Base-by-base conservation (phyloP, 2,888 invertebrate genomes). In the Pammene aurita region DNA sequence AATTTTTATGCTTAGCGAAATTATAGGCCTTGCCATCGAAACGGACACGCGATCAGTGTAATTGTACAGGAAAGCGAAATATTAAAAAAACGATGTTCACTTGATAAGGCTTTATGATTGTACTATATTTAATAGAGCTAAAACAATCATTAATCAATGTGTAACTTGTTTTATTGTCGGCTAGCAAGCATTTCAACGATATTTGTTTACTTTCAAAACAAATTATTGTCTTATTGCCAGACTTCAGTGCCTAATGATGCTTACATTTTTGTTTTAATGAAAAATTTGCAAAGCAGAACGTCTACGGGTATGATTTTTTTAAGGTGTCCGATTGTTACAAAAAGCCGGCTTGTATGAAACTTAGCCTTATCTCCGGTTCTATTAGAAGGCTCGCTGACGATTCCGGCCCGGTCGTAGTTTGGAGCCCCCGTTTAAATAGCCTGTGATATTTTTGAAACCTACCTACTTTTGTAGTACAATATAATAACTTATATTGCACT, bases 11-110 rank as follows among this genome's bases (percentile, higher is more conserved):
- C 68, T 65, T 65, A 60, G 69, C 54, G 60, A 69, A 69, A 69
- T 69, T 65, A 69, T 64, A 69, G 58, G 64, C 46, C 58, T 69
- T 60, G 54, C 52, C 52, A 58, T 54, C 46, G 64, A 34, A 62
- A 55, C 26, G 38, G 46, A 54, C 68, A 69, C 69, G 69, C 64
- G 60, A 69, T 69, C 63, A 18, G 16, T 65, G 38, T 69, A 65
- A 69, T 69, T 69, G 69, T 64, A 69, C 69, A 69, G 69, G 69
- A 69, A 65, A 69, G 60, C 60, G 60, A 69, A 58, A 58, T 69
- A 65, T 69, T 55, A 65, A 64, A 69, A n/a, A 65, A 64, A 69
- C 18, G 64, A 60, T 65, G 64, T 58, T 69, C 58, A 60, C 14
- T 48, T 50, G 64, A 65, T 69, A 69, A 69, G 60, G 38, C 26